phyloP scores from a whole-genome alignment of 2,888 invertebrate genomes.

The Anodontia alba region DNA sequence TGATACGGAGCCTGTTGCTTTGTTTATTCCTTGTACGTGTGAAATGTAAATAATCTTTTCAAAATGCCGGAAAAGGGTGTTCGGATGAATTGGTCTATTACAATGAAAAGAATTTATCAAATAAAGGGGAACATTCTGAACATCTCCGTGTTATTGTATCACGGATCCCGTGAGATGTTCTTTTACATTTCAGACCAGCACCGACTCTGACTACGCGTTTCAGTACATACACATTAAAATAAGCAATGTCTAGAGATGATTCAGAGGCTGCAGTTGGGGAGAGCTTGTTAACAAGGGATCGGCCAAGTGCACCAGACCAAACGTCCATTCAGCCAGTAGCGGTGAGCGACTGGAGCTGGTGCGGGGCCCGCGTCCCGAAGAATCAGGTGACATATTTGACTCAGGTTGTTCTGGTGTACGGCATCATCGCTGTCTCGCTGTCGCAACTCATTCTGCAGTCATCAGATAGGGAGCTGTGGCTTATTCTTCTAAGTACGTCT shows the following conservation, averaged over 20 bases:
- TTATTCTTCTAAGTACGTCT: conserved; percentile 17
- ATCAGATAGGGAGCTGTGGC: conserved; percentile 17
- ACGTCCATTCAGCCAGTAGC: neutral
- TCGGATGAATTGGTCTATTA: neutral
- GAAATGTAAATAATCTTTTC: neutral
- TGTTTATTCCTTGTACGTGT: neutral
- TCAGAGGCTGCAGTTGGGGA: neutral
- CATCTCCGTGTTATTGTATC: neutral
- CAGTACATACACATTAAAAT: too few relatives aligned
- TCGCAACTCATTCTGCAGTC: neutral
- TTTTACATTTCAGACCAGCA: neutral
- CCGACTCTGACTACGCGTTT: too few relatives aligned
- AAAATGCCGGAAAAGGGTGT: conserved; percentile 7
- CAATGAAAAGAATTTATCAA: conserved; percentile 4
- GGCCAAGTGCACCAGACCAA: neutral
- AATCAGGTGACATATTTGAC: conserved; percentile 19
- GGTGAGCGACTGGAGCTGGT: conserved; percentile 3
- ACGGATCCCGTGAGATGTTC: neutral
- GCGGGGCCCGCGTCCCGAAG: conserved; percentile 4
- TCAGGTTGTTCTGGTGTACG: conserved; percentile 7
- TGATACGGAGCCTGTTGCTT: neutral
- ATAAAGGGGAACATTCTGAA: neutral
- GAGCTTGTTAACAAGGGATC: neutral
- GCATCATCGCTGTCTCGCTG: neutral
- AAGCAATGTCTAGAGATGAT: neutral